phyloP scores from a whole-genome alignment of 2,113 vertebrate genomes.

The Glareola pratincola region DNA sequence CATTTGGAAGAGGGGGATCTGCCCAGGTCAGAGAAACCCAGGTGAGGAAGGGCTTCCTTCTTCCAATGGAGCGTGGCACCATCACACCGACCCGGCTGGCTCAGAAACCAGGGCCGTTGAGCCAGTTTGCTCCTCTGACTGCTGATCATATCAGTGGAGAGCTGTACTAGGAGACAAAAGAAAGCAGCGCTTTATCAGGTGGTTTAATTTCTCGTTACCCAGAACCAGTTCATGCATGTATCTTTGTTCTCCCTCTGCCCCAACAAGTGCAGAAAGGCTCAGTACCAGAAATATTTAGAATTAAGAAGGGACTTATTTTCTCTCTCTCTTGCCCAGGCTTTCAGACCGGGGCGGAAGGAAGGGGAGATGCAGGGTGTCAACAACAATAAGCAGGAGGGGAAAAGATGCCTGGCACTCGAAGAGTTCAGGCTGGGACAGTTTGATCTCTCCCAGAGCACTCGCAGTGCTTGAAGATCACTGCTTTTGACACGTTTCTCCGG shows the following conservation, averaged over 20 bases:
- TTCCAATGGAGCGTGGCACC: neutral
- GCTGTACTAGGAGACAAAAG: conserved; percentile 30
- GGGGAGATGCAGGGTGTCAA: conserved; percentile 24
- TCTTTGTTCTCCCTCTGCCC: conserved; percentile 28
- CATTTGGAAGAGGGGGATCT: neutral
- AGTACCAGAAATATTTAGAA: conserved; percentile 7
- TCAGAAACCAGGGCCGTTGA: neutral
- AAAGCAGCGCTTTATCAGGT: neutral
- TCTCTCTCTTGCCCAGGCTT: neutral
- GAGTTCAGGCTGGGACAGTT: conserved; percentile 60
- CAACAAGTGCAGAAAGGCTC: neutral
- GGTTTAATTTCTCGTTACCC: conserved; percentile 26
- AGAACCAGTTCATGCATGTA: neutral
- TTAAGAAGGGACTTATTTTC: neutral
- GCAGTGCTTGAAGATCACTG: conserved; percentile 67
- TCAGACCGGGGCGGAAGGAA: neutral
- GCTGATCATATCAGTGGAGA: neutral
- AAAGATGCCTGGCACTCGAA: conserved; percentile 26
- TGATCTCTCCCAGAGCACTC: conserved; percentile 68
- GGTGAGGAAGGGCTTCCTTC: neutral
- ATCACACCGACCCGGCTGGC: neutral
- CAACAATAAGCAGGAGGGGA: conserved; percentile 13
- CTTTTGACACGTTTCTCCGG: conserved; percentile 71
- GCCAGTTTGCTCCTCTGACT: neutral
- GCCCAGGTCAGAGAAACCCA: neutral